phyloP scores from a whole-genome alignment of 2,797 vertebrate genomes.

The Meda fulgida region DNA sequence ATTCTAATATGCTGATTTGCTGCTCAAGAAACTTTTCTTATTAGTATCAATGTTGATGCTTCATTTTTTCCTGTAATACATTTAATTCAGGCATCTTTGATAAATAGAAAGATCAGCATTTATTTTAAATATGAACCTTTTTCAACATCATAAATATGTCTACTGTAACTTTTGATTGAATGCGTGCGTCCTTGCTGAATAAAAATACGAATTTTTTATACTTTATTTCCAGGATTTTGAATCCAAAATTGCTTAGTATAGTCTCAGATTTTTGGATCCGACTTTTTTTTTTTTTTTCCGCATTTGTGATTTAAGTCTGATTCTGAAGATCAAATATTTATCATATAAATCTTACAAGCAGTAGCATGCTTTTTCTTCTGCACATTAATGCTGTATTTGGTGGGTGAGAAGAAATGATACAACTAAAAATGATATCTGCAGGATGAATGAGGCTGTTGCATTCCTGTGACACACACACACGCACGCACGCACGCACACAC shows the following conservation, averaged over 20 bases:
- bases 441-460: not conserved
- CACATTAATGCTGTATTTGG: not conserved
- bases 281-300: not conserved
- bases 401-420: not conserved
- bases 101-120: not conserved
- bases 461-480: slow-evolving; percentile 6
- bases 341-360: slow-evolving; percentile 17
- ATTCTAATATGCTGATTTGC: not conserved
- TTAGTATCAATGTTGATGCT: not conserved
- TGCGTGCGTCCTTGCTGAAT: not conserved
- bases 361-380: not conserved
- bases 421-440: not conserved
- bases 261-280: not conserved
- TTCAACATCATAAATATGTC: not conserved
- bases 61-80: not conserved
- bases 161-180: not conserved
- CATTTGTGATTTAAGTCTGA: not conserved
- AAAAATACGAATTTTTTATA: not conserved
- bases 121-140: not conserved
- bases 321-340: slow-evolving; percentile 27
- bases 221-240: not conserved
- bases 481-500: slow-evolving; percentile 9
- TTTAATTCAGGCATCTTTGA: too few relatives aligned
- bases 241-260: not conserved
- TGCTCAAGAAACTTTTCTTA: not conserved